Evolutionary conservation across 1,140 invertebrate species (phyloP), one percentile per base, ranked within the genome.

Genomic region (Drosophila albomicans): DNA sequence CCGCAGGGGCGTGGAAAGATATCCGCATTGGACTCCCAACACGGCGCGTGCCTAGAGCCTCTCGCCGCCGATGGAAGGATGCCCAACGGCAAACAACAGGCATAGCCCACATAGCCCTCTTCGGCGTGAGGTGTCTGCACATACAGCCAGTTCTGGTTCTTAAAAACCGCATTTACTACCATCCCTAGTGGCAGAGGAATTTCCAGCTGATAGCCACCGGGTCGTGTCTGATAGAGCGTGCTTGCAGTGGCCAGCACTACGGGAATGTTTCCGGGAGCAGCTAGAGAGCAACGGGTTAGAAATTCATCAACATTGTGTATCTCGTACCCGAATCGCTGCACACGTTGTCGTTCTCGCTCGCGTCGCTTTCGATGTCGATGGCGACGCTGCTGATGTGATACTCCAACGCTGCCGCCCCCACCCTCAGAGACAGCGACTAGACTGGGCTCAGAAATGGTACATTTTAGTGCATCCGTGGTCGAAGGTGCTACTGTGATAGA

Each of bases 131-230:
- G 96, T 1, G 96, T 97, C 89, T 97, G 96, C 1, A 96, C 96
- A 80, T 97, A 97, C 1, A 97, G 90, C 96, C 96, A 97, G 74
- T 95, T 94, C 75, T 96, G 95, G 78, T 96, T 97, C 92, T 96
- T 96, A 91, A 97, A 97, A 5, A 97, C 95, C 0, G 96, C 96
- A 87, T 97, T 97, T 0, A 97, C 96, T 2, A 97, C 96, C 90
- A 96, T 97, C 6, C 96, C 96, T 52, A 97, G 92, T 0, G 96
- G 96, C 58, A 97, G 87, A 0, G 94, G 93, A 38, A 96, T 93
- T 91, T 97, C 96, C 16, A 94, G 94, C 84, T 96, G 96, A 54
- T 94, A 94, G 15, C 95, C 95, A 11, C 95, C 95, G 0, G 93
- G 86, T 51, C 95, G 94, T 0, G 96, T 97, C 85, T 96, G 95